Evolutionary conservation across 2,797 vertebrate genomes (phyloP).

Genomic region (Pangasius sanitwongsei): DNA sequence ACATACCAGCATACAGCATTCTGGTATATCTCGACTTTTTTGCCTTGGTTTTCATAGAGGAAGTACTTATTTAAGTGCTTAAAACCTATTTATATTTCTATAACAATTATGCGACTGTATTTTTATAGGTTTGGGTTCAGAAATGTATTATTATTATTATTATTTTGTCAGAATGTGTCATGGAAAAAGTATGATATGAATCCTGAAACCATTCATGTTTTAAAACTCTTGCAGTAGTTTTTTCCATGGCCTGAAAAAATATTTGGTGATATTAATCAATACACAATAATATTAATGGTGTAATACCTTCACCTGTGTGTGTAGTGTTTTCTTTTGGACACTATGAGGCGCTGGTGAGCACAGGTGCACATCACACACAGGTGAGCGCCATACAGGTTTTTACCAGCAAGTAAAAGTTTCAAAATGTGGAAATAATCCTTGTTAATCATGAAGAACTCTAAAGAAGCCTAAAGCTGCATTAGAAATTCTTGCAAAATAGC

Average conservation of each 20-base stretch:
- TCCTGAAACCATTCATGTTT: not conserved
- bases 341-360: not conserved
- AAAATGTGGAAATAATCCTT: not conserved
- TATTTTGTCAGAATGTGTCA: not conserved
- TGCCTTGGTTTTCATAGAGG: too few species aligned
- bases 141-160: not conserved
- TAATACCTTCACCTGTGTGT: not conserved
- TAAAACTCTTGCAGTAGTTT: not conserved
- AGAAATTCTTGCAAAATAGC: not conserved
- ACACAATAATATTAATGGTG: not conserved
- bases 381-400: not conserved
- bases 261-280: not conserved
- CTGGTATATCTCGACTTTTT: not conserved
- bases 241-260: not conserved
- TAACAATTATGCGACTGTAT: not conserved
- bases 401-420: not conserved
- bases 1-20: conserved; percentile 71
- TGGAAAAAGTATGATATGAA: not conserved
- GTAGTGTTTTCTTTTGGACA: not conserved
- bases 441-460: not conserved
- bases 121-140: not conserved
- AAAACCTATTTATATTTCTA: not conserved
- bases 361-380: conserved; percentile 21
- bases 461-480: not conserved
- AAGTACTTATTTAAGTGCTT: not conserved